phyloP scores from a whole-genome alignment of 2,113 vertebrate species.

The Odocoileus hemionus region DNA sequence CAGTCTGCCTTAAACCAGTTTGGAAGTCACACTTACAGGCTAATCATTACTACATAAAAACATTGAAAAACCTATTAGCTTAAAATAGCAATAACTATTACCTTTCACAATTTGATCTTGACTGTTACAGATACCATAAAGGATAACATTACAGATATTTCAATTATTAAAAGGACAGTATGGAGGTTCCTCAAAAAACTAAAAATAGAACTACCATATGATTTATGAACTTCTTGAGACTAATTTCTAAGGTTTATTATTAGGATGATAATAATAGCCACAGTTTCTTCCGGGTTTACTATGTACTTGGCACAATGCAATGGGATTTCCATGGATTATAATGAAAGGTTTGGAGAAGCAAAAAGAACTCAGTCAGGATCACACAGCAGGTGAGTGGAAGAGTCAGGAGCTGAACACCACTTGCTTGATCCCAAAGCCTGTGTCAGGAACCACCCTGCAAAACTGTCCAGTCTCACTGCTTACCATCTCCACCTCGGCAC shows the following conservation, averaged over 20 bases:
- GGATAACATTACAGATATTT: not conserved
- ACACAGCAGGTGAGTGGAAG: not conserved
- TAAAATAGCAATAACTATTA: not conserved
- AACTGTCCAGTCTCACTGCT: not conserved
- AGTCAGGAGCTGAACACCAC: not conserved
- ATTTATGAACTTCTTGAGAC: constrained; percentile 18
- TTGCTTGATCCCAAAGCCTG: not conserved
- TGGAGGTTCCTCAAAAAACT: not conserved
- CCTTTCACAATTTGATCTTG: not conserved
- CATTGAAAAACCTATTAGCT: not conserved
- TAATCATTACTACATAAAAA: not conserved
- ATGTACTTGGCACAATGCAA: not conserved
- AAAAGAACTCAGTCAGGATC: not conserved
- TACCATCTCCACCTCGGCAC: not conserved
- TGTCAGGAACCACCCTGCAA: not conserved
- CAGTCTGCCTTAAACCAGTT: not conserved
- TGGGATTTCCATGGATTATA: constrained; percentile 8
- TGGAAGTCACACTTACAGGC: not conserved
- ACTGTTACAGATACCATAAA: not conserved
- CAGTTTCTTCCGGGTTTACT: constrained; percentile 6
- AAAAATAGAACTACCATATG: not conserved
- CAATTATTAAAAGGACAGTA: not conserved
- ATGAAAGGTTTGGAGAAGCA: not conserved
- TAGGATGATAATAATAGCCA: constrained; percentile 27
- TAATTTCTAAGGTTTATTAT: constrained; percentile 39